phyloP scores from a whole-genome alignment of 2,888 invertebrate genomes.

The Coelopa pilipes region DNA sequence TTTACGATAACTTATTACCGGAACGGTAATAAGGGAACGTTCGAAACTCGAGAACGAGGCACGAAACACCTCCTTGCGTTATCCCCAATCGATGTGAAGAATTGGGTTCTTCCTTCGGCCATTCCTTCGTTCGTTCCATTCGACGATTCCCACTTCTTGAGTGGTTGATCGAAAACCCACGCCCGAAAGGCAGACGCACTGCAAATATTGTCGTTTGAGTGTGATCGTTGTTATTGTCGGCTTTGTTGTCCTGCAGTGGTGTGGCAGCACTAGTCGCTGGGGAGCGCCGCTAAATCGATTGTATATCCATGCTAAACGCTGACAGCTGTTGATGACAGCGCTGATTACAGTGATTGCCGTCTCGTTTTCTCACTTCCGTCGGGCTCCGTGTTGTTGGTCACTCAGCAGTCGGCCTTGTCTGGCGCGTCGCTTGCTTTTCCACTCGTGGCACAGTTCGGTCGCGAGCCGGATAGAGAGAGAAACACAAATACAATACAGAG shows the following conservation, averaged over 20 bases:
- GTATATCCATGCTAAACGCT: slow-evolving; percentile 26
- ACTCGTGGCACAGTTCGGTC: neutral
- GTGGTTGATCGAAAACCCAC: neutral
- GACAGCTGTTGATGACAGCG: slow-evolving; percentile 34
- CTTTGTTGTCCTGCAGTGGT: neutral
- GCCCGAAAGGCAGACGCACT: neutral
- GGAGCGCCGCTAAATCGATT: slow-evolving; percentile 25
- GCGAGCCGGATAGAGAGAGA: no score
- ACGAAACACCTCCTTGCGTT: neutral
- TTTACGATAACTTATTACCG: no score
- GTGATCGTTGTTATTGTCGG: neutral
- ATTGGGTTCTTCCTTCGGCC: neutral
- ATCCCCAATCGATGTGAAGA: neutral
- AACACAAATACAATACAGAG: no score
- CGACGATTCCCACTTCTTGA: neutral
- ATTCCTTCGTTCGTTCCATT: no score
- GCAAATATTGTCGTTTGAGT: neutral
- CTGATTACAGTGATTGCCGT: slow-evolving; percentile 34
- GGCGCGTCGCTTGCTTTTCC: neutral
- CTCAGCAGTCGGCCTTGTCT: slow-evolving; percentile 4
- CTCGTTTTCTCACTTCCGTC: slow-evolving; percentile 30
- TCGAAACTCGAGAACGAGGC: neutral
- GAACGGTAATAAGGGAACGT: no score
- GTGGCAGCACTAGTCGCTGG: no score
- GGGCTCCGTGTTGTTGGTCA: slow-evolving; percentile 1